Conservation (phyloP, 2,113 vertebrate species). For the Numida meleagris region DNA sequence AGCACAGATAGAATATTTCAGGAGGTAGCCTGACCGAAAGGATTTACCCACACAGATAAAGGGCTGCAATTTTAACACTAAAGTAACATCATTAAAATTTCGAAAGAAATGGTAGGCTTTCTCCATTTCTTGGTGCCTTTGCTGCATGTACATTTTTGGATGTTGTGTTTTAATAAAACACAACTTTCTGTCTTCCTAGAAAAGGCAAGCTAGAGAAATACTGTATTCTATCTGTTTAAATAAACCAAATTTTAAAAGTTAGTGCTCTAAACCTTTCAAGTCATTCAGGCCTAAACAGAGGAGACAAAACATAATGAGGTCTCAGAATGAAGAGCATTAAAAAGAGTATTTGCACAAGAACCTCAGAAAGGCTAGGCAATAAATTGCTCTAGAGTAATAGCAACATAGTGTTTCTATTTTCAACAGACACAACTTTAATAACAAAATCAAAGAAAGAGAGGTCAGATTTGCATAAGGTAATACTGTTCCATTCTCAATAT, state of each 20-base stretch:
- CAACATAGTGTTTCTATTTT: neutral
- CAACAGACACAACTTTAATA: neutral
- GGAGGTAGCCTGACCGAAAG: neutral
- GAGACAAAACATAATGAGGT: neutral
- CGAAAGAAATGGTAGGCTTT: neutral
- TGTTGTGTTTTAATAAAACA: neutral
- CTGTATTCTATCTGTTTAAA: neutral
- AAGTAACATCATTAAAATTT: neutral
- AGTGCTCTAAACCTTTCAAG: neutral
- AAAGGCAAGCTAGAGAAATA: neutral
- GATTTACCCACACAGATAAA: neutral
- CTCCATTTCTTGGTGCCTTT: neutral
- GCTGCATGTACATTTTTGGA: neutral
- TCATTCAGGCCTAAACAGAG: neutral
- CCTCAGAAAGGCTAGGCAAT: neutral
- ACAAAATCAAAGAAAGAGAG: neutral
- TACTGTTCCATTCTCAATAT: neutral
- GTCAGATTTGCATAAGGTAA: neutral
- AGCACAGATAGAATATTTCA: neutral
- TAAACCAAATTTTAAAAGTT: neutral
- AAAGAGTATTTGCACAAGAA: neutral
- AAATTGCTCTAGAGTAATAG: neutral
- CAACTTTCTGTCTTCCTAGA: neutral
- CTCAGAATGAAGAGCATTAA: neutral
- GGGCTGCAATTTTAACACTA: neutral